phyloP scores from a whole-genome alignment of 2,797 vertebrate genomes.

The Arctocebus calabarensis region DNA sequence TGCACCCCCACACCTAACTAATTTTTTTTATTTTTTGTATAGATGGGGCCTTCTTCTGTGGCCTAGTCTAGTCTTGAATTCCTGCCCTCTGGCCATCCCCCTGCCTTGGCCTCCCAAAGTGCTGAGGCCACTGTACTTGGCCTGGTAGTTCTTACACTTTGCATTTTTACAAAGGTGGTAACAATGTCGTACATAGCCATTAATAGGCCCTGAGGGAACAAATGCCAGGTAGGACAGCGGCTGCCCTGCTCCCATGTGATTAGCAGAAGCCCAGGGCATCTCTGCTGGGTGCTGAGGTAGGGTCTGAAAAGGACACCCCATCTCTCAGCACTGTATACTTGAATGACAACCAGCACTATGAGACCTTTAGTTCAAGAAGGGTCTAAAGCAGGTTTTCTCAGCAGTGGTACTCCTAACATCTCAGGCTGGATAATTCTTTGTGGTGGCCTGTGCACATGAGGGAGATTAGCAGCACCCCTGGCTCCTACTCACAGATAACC shows the following conservation, averaged over 20 bases:
- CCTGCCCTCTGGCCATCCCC: too few relatives aligned
- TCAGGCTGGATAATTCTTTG: not conserved
- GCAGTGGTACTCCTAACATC: too few relatives aligned
- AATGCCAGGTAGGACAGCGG: not conserved
- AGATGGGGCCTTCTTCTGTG: too few relatives aligned
- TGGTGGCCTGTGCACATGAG: fast-evolving
- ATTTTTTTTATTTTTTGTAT: too few relatives aligned
- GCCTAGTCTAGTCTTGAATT: too few relatives aligned
- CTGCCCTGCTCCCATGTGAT: not conserved
- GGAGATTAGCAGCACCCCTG: not conserved
- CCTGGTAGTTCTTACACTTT: not conserved
- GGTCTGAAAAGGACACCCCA: not conserved
- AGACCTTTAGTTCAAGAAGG: not conserved
- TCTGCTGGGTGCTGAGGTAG: not conserved
- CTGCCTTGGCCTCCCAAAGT: too few relatives aligned
- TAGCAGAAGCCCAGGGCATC: fast-evolving
- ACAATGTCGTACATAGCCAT: not conserved
- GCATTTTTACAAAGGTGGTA: not conserved
- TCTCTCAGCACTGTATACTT: too few relatives aligned
- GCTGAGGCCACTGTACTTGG: too few relatives aligned
- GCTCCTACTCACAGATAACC: not conserved
- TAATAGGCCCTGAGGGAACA: not conserved
- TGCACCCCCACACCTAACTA: too few relatives aligned
- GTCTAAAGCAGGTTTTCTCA: not conserved
- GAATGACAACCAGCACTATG: fast-evolving